Percentiles rank a stretch among this genome's conserved stretches.
Evolutionary conservation across 2,113 vertebrate species (phyloP).

Genomic region (Trinectes maculatus): DNA sequence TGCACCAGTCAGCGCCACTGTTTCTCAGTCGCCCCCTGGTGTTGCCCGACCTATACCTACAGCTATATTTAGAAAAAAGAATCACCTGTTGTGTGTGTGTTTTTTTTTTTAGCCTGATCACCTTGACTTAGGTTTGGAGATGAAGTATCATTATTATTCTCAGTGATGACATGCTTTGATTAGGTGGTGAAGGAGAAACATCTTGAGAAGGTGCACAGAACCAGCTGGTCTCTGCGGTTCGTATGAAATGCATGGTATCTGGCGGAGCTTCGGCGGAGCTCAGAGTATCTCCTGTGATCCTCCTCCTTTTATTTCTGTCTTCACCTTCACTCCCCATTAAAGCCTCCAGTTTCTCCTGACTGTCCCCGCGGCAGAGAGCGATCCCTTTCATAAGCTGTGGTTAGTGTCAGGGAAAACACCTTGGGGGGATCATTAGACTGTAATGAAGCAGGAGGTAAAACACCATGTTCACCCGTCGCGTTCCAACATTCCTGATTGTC

Average conservation of each 20-base stretch:
- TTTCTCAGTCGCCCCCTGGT: slow-evolving; percentile 6
- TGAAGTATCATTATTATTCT: no score
- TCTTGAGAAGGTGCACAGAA: not conserved
- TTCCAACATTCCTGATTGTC: slow-evolving; percentile 75
- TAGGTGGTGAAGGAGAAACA: slow-evolving; percentile 1
- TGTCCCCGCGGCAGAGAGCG: slow-evolving; percentile 50
- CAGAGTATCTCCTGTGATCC: slow-evolving; percentile 44
- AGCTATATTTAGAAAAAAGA: slow-evolving; percentile 15
- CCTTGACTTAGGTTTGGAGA: no score
- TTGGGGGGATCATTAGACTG: slow-evolving; percentile 71
- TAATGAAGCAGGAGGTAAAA: slow-evolving; percentile 78
- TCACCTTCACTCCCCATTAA: slow-evolving; percentile 52
- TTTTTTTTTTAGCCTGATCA: no score
- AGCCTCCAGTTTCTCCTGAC: slow-evolving; percentile 29
- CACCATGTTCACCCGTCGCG: slow-evolving; percentile 60
- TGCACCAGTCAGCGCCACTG: slow-evolving; percentile 1
- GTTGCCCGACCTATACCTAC: slow-evolving; percentile 7
- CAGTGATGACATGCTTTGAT: slow-evolving; percentile 21
- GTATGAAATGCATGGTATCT: slow-evolving; percentile 26
- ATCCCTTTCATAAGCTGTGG: slow-evolving; percentile 72
- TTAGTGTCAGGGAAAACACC: slow-evolving; percentile 70
- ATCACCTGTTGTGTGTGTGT: no score
- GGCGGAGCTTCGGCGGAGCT: slow-evolving; percentile 15
- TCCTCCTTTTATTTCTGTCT: slow-evolving; percentile 37
- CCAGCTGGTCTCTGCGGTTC: not conserved